Evolutionary conservation across 2,888 invertebrate species (phyloP).

Genomic region (Spodoptera littoralis): DNA sequence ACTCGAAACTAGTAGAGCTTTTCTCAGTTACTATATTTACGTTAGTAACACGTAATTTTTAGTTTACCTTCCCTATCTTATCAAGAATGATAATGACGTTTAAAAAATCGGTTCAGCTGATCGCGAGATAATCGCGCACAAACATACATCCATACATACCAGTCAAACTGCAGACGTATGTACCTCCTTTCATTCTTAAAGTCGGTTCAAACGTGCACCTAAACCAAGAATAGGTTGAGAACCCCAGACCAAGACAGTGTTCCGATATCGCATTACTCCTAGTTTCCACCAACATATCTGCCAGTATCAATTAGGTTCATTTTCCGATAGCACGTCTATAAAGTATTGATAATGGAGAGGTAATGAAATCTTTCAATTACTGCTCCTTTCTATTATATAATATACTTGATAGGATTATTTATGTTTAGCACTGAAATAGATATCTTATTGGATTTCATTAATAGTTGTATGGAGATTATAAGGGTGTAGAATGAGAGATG

Average conservation of each 20-base stretch:
- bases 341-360: slow-evolving; percentile 9
- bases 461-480: slow-evolving; percentile 3
- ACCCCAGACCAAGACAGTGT: background rate
- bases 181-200: too few relatives aligned
- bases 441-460: background rate
- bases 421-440: slow-evolving; percentile 1
- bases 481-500: background rate
- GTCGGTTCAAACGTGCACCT: too few relatives aligned
- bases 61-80: too few relatives aligned
- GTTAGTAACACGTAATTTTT: too few relatives aligned
- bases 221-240: too few relatives aligned
- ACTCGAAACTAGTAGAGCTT: too few relatives aligned
- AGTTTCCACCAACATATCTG: slow-evolving; percentile 1
- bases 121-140: too few relatives aligned
- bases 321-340: slow-evolving; percentile 10
- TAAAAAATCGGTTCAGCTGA: too few relatives aligned
- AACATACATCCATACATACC: too few relatives aligned
- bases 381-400: background rate
- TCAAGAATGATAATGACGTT: too few relatives aligned
- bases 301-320: slow-evolving; percentile 28
- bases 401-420: slow-evolving; percentile 2
- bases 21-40: too few relatives aligned
- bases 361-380: slow-evolving; percentile 2
- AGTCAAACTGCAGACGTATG: too few relatives aligned
- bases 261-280: background rate